These are phyloP conservation scores for Gavia stellata DNA, from an alignment of 2,113 vertebrate genomes.

Conservation along the genomic window DNA sequence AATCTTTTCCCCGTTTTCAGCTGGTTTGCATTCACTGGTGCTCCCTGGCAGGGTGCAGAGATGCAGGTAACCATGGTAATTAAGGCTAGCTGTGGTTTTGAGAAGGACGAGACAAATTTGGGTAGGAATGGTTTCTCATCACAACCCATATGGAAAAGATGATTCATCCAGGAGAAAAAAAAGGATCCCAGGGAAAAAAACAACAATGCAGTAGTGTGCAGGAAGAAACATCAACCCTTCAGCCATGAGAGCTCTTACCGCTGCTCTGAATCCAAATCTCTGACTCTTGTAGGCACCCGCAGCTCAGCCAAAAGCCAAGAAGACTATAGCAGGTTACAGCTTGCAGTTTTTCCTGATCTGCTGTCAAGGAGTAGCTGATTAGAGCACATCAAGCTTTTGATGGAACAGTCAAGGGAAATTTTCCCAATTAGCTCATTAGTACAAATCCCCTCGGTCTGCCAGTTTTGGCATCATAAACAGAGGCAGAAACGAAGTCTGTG, in stretches of 20 bases:
- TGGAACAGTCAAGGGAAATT: background rate
- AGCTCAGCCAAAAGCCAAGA: background rate
- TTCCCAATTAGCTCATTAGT: background rate
- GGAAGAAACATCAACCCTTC: background rate
- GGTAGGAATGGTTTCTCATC: background rate
- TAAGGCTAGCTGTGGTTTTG: background rate
- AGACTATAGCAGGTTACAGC: background rate
- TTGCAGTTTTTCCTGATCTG: background rate
- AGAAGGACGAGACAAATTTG: background rate
- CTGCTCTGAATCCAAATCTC: background rate
- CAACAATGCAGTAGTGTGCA: rapidly evolving
- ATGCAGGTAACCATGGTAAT: slow-evolving; percentile 35
- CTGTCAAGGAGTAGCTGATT: background rate
- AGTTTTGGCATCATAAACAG: rapidly evolving
- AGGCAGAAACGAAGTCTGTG: background rate
- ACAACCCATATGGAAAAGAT: background rate
- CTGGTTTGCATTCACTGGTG: background rate
- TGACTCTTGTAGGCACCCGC: rapidly evolving
- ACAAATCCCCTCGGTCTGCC: background rate
- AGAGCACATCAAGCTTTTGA: background rate
- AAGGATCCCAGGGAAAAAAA: background rate
- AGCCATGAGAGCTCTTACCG: background rate
- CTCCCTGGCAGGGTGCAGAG: background rate
- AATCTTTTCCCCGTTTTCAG: background rate
- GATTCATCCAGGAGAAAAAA: background rate